These are phyloP conservation scores for Halictus rubicundus DNA, from an alignment of 1,140 invertebrate genomes.

Conservation along the genomic window DNA sequence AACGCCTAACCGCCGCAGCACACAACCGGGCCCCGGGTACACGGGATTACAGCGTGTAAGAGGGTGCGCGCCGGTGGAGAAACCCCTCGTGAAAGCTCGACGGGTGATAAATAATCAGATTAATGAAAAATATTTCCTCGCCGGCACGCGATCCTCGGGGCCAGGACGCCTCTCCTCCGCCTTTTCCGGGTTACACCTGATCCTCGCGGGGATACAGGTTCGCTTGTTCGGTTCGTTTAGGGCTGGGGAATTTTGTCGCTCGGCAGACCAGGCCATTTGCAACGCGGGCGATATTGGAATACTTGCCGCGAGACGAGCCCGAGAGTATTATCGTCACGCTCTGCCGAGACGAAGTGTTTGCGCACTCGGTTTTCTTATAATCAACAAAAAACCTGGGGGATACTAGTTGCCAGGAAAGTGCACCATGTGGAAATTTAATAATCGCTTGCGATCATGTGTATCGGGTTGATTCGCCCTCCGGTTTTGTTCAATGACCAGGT, in stretches of 20 bases:
- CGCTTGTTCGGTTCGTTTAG: not conserved
- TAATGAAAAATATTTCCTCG: conserved; percentile 79
- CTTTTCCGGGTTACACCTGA: conserved; percentile 15
- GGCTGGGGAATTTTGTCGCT: not conserved
- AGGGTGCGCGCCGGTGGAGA: conserved; percentile 40
- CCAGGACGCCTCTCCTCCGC: not conserved
- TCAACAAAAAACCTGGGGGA: no score
- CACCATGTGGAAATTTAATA: no score
- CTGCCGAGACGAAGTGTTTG: no score
- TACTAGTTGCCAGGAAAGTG: no score
- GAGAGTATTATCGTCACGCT: no score
- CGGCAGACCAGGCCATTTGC: not conserved
- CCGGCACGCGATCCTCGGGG: not conserved
- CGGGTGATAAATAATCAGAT: conserved; percentile 79
- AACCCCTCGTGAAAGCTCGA: conserved; percentile 62
- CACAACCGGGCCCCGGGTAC: conserved; percentile 32
- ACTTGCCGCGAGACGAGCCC: not conserved
- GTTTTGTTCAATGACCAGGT: no score
- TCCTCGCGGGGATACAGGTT: not conserved
- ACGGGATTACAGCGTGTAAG: conserved; percentile 71
- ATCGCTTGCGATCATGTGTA: no score
- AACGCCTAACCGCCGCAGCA: conserved; percentile 52
- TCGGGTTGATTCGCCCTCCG: no score
- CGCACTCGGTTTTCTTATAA: no score
- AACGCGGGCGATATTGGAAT: not conserved